phyloP scores from a whole-genome alignment of 1,140 invertebrate species.

The Drosophila saltans region DNA sequence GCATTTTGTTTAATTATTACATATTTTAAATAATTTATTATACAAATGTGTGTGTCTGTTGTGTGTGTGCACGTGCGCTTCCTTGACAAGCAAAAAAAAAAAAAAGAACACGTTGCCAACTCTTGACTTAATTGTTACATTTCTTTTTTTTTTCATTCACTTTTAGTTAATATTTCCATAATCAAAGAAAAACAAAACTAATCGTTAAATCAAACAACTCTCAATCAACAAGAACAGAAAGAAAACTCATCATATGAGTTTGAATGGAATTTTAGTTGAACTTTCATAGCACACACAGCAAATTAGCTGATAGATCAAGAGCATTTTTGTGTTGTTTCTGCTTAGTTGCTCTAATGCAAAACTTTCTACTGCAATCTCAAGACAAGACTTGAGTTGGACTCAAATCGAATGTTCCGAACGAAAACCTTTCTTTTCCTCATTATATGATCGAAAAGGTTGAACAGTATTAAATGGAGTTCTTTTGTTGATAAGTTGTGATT shows the following conservation, averaged over 20 bases:
- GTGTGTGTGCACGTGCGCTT: neutral
- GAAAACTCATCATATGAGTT: conserved; percentile 45
- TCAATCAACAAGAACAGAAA: conserved; percentile 12
- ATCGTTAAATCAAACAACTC: conserved; percentile 21
- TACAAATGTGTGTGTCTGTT: conserved; percentile 47
- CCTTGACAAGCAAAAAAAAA: conserved; percentile 9
- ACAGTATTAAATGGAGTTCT: neutral
- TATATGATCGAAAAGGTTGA: conserved; percentile 22
- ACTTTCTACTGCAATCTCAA: neutral
- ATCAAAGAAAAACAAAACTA: conserved; percentile 17
- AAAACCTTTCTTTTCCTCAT: conserved; percentile 15
- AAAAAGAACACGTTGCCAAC: conserved; percentile 4
- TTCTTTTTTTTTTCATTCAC: conserved; percentile 15
- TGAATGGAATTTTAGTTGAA: conserved; percentile 12
- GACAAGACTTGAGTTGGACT: neutral
- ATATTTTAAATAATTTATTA: conserved; percentile 45
- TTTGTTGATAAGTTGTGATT: neutral
- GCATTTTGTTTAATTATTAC: conserved; percentile 41
- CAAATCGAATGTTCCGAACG: conserved; percentile 4
- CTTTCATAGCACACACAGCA: too few relatives aligned
- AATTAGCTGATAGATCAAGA: too few relatives aligned
- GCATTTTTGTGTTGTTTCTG: too few relatives aligned
- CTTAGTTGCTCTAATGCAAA: too few relatives aligned
- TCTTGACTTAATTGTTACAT: neutral
- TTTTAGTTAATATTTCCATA: conserved; percentile 11